These are phyloP conservation scores for Dicranocentrus wangi DNA, from an alignment of 2,888 invertebrate species.

Conservation along the genomic window DNA sequence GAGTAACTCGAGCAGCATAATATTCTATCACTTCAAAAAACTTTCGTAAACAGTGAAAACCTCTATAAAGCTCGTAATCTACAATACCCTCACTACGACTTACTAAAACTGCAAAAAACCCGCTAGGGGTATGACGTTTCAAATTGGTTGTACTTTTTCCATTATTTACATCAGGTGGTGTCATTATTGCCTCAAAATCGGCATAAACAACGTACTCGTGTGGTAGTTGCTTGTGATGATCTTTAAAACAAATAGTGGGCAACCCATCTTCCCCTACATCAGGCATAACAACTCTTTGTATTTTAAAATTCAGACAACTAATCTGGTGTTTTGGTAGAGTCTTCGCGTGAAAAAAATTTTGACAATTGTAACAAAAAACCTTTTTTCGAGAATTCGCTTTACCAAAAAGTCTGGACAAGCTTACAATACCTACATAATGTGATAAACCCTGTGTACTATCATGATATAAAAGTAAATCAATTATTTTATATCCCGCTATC, in stretches of 20 bases:
- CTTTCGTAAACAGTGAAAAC: background rate
- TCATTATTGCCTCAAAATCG: conserved; percentile 39
- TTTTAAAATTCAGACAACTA: conserved; percentile 1
- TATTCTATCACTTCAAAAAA: conserved; percentile 22
- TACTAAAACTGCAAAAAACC: conserved; percentile 26
- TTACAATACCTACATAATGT: conserved; percentile 33
- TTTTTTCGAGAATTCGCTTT: background rate
- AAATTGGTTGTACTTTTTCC: background rate
- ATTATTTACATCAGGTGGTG: too few species aligned
- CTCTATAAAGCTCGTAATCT: conserved; percentile 28
- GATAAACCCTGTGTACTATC: background rate
- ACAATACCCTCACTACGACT: conserved; percentile 8
- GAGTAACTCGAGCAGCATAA: background rate
- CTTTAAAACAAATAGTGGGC: conserved; percentile 5
- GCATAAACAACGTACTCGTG: conserved; percentile 47
- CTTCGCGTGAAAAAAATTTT: conserved; percentile 13
- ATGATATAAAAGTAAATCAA: conserved; percentile 25
- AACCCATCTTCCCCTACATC: background rate
- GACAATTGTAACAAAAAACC: conserved; percentile 20
- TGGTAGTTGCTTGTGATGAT: conserved; percentile 2
- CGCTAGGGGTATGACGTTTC: conserved; percentile 16
- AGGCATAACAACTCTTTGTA: conserved; percentile 19
- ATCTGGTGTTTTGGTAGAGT: background rate
- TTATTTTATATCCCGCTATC: background rate
- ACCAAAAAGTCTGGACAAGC: conserved; percentile 23